phyloP scores from a whole-genome alignment of 2,888 invertebrate species.

The Caenorhabditis macrosperma region DNA sequence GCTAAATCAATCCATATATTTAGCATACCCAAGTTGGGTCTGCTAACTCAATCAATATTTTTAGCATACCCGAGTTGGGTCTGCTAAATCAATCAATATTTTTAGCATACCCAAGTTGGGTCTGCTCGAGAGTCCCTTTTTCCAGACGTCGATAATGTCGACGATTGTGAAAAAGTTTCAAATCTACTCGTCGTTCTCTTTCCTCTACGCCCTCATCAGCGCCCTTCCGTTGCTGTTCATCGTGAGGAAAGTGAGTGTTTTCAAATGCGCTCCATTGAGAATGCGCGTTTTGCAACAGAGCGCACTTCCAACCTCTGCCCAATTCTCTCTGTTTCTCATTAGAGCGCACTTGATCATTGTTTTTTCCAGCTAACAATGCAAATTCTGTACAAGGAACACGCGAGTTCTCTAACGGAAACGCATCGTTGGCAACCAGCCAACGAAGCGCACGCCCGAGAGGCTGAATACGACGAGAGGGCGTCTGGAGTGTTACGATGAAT shows the following conservation, averaged over 20 bases:
- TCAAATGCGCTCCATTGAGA: neutral
- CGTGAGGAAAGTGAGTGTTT: constrained; percentile 7
- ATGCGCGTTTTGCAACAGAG: too few relatives aligned
- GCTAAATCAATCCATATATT: too few relatives aligned
- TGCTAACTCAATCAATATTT: too few relatives aligned
- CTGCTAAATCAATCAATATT: too few relatives aligned
- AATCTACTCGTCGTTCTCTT: neutral
- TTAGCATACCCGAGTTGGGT: too few relatives aligned
- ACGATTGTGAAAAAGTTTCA: constrained; percentile 30
- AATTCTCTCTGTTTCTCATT: too few relatives aligned
- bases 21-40: too few relatives aligned
- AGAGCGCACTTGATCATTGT: neutral
- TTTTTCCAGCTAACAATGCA: constrained; percentile 22
- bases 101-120: too few relatives aligned
- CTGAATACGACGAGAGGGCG: constrained; percentile 47
- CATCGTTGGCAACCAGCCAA: constrained; percentile 50
- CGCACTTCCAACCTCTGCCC: too few relatives aligned
- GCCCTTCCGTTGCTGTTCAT: constrained; percentile 24
- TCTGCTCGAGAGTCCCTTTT: too few relatives aligned
- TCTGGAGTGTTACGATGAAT: constrained; percentile 26
- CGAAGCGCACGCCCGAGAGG: constrained; percentile 32
- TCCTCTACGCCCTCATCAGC: constrained; percentile 18
- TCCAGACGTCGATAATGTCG: constrained; percentile 22
- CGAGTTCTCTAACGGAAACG: constrained; percentile 28
- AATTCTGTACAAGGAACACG: neutral